Conservation (phyloP, 2,113 vertebrate genomes). For the Crotalus viridis region DNA sequence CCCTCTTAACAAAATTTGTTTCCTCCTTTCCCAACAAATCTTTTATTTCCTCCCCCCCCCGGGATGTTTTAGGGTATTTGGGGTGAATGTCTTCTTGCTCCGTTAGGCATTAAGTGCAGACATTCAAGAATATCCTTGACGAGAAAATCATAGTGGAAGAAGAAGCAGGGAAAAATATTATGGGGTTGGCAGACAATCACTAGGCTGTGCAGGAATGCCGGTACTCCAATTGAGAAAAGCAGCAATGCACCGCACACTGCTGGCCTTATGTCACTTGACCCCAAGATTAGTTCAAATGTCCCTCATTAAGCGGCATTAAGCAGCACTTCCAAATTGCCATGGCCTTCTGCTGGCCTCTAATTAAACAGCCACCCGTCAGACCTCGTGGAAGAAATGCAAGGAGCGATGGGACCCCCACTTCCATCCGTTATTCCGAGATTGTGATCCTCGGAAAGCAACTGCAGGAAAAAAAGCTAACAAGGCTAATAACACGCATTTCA, state of each 20-base stretch:
- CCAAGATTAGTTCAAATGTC: background rate
- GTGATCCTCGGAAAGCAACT: background rate
- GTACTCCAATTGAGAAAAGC: background rate
- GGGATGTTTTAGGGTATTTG: background rate
- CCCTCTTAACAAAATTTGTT: background rate
- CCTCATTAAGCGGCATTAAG: conserved; percentile 33
- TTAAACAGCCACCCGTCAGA: conserved; percentile 8
- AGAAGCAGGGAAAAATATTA: background rate
- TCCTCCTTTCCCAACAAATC: background rate
- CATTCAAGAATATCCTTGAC: background rate
- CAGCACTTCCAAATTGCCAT: background rate
- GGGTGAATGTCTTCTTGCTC: background rate
- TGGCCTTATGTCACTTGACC: background rate
- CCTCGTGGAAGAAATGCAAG: conserved; percentile 16
- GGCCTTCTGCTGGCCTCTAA: conserved; percentile 10
- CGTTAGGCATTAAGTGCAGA: background rate
- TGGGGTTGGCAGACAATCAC: background rate
- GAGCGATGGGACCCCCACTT: background rate
- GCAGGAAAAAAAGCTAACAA: background rate
- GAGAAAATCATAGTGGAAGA: background rate
- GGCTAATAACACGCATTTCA: background rate
- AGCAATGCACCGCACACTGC: background rate
- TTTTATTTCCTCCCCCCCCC: background rate
- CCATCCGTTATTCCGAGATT: background rate
- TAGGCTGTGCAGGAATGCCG: background rate